These are phyloP conservation scores for Sphecodes monilicornis DNA, from an alignment of 2,888 invertebrate species.

Conservation along the genomic window DNA sequence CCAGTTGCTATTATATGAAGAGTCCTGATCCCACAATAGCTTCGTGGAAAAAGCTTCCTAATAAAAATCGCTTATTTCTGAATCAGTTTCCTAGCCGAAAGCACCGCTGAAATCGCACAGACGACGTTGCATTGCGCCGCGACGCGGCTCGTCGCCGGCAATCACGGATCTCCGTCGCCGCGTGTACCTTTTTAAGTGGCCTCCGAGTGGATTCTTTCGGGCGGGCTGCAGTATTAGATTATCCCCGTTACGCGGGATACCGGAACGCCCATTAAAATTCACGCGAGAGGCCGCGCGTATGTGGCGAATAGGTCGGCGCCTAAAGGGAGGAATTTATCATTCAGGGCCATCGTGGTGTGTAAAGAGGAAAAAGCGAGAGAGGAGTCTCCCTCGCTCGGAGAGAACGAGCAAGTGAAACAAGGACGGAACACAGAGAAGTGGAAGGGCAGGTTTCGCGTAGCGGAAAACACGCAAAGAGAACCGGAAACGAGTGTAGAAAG, in stretches of 20 bases:
- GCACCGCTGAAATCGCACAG: neutral
- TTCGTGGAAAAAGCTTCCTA: neutral
- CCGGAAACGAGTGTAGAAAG: neutral
- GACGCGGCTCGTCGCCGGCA: constrained; percentile 3
- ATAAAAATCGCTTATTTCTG: constrained; percentile 12
- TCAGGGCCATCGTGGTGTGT: constrained; percentile 37
- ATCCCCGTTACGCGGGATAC: constrained; percentile 19
- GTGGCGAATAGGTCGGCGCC: constrained; percentile 40
- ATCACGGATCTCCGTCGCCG: constrained; percentile 6
- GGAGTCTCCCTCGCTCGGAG: neutral
- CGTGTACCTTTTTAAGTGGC: constrained; percentile 24
- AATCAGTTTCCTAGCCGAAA: neutral
- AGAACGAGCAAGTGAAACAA: neutral
- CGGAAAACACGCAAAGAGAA: neutral
- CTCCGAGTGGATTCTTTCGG: constrained; percentile 13
- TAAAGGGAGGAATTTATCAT: constrained; percentile 62
- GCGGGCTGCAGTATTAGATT: constrained; percentile 26
- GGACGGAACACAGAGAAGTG: neutral
- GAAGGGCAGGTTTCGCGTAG: neutral
- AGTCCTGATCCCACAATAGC: no score
- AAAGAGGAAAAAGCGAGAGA: constrained; percentile 8
- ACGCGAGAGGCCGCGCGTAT: constrained; percentile 40
- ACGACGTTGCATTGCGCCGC: neutral
- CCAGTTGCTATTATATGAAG: no score
- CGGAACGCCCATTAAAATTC: constrained; percentile 54